phyloP scores from a whole-genome alignment of 1,140 invertebrate species.

The Diploscapter pachys region DNA sequence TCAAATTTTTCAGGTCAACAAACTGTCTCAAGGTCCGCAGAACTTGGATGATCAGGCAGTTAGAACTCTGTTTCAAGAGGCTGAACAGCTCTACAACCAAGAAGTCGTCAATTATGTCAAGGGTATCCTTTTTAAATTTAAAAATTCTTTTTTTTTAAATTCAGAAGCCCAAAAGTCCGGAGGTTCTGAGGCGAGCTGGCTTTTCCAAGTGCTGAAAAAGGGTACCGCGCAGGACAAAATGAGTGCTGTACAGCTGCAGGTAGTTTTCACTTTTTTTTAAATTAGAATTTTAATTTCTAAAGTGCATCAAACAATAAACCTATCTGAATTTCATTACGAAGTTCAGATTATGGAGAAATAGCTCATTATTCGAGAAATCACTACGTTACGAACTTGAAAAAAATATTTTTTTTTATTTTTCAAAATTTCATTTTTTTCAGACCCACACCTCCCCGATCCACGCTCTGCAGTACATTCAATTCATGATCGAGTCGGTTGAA shows the following conservation, averaged over 20 bases:
- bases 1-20: neutral
- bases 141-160: conserved; percentile 7
- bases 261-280: conserved; percentile 56
- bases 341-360: too few relatives aligned
- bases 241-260: conserved; percentile 75
- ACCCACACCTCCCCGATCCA: conserved; percentile 63
- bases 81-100: neutral
- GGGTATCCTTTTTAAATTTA: conserved; percentile 8
- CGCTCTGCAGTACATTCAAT: conserved; percentile 71
- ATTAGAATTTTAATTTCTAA: neutral
- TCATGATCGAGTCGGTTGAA: conserved; percentile 75
- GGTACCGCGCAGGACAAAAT: conserved; percentile 69
- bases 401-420: conserved; percentile 1
- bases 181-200: conserved; percentile 30
- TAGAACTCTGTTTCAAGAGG: conserved; percentile 1
- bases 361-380: too few relatives aligned
- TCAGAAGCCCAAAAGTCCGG: neutral
- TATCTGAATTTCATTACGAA: neutral
- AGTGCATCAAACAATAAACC: neutral
- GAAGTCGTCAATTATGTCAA: conserved; percentile 6
- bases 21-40: neutral
- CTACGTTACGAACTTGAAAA: too few relatives aligned
- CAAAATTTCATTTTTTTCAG: conserved; percentile 1
- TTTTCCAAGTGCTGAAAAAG: conserved; percentile 17
- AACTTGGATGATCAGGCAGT: neutral